Evolutionary conservation across 1,140 invertebrate genomes (phyloP).

Genomic region (Drosophila guanche): DNA sequence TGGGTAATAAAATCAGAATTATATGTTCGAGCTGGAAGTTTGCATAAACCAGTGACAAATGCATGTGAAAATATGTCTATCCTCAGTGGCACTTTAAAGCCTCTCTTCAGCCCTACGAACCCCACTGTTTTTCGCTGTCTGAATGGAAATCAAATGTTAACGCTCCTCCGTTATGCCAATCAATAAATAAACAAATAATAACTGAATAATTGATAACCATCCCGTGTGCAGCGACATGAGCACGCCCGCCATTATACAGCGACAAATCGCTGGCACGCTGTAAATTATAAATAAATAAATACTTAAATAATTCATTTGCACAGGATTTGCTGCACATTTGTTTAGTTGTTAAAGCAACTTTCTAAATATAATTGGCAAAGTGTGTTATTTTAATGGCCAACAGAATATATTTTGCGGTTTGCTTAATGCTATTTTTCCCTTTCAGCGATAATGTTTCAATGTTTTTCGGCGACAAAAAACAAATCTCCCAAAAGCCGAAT

Average conservation of each 20-base stretch:
- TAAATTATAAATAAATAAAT: slow-evolving; percentile 26
- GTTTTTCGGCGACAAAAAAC: slow-evolving; percentile 3
- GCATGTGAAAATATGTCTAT: too few relatives aligned
- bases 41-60: background rate
- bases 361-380: slow-evolving; percentile 63
- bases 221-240: background rate
- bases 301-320: slow-evolving; percentile 45
- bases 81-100: too few relatives aligned
- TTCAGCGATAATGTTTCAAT: slow-evolving; percentile 10
- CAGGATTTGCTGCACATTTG: slow-evolving; percentile 16
- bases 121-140: slow-evolving; percentile 4
- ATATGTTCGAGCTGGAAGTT: background rate
- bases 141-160: slow-evolving; percentile 44
- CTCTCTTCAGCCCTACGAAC: background rate
- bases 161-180: slow-evolving; percentile 24
- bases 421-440: slow-evolving; percentile 52
- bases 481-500: too few relatives aligned
- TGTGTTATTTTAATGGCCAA: slow-evolving; percentile 46
- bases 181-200: slow-evolving; percentile 56
- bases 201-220: slow-evolving; percentile 44
- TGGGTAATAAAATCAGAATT: slow-evolving; percentile 5
- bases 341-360: slow-evolving; percentile 25
- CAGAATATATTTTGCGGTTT: slow-evolving; percentile 41
- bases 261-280: background rate
- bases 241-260: slow-evolving; percentile 6